phyloP scores from a whole-genome alignment of 2,888 invertebrate species.

The Baronia brevicornis region DNA sequence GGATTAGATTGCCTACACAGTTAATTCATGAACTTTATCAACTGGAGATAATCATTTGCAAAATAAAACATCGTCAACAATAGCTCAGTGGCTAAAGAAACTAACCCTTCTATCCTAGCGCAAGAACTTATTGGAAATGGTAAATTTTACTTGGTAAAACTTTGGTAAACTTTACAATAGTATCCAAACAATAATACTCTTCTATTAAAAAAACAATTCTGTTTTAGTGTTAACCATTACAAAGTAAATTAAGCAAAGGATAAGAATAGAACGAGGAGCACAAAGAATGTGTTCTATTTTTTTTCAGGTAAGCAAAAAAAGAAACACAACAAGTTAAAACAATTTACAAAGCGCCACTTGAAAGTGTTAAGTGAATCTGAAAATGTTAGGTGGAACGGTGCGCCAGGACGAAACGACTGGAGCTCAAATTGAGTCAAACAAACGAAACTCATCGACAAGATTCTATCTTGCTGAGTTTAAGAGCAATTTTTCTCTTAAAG shows the following conservation, averaged over 20 bases:
- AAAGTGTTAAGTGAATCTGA: constrained; percentile 59
- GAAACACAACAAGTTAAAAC: constrained; percentile 43
- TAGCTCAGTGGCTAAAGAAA: too few species aligned
- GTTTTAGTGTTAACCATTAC: constrained; percentile 30
- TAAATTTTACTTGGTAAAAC: too few species aligned
- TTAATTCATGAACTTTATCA: too few species aligned
- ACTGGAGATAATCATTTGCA: too few species aligned
- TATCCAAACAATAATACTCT: too few species aligned
- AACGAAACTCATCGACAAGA: constrained; percentile 68
- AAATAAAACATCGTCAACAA: too few species aligned
- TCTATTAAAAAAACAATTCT: constrained; percentile 30
- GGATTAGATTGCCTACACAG: too few species aligned
- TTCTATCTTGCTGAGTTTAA: constrained; percentile 66
- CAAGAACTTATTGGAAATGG: too few species aligned
- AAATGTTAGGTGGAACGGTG: constrained; percentile 37
- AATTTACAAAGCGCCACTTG: constrained; percentile 47
- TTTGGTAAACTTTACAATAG: too few species aligned
- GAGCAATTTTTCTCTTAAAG: constrained; percentile 74
- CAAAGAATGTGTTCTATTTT: constrained; percentile 46
- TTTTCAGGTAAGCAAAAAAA: constrained; percentile 49
- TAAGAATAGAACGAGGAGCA: constrained; percentile 33
- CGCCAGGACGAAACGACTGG: constrained; percentile 24
- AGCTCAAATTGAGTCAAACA: constrained; percentile 55
- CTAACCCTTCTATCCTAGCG: too few species aligned
- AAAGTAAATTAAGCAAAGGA: constrained; percentile 41